Evolutionary conservation across 2,888 invertebrate species (phyloP).

Genomic region (Alsophila aescularia): DNA sequence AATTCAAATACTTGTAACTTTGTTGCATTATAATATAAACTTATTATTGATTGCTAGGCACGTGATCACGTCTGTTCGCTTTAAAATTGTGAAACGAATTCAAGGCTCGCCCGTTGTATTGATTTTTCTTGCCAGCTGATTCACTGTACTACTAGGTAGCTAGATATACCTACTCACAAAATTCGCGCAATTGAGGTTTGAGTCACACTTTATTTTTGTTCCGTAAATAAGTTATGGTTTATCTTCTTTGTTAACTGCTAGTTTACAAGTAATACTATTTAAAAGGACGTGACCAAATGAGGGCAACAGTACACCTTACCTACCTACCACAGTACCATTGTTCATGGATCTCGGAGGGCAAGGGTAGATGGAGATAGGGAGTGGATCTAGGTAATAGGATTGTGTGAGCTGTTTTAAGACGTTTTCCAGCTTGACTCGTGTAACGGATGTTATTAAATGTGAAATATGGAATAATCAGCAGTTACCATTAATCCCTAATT

Average conservation of each 20-base stretch:
- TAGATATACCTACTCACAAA: slow-evolving; percentile 46
- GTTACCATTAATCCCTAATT: too few relatives aligned
- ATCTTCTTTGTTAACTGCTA: slow-evolving; percentile 15
- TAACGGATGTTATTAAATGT: too few relatives aligned
- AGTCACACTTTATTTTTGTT: slow-evolving; percentile 68
- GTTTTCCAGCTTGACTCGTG: too few relatives aligned
- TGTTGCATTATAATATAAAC: background rate
- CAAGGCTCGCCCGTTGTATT: slow-evolving; percentile 59
- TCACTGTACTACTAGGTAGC: too few relatives aligned
- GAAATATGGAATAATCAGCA: too few relatives aligned
- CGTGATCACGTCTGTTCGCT: background rate
- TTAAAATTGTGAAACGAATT: slow-evolving; percentile 9
- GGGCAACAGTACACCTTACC: too few relatives aligned
- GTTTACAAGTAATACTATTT: slow-evolving; percentile 15
- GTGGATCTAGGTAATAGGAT: too few relatives aligned
- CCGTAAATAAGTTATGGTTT: slow-evolving; percentile 42
- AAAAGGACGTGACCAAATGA: slow-evolving; percentile 20
- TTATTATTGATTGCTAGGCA: background rate
- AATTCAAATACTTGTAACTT: too few relatives aligned
- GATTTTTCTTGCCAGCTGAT: slow-evolving; percentile 78
- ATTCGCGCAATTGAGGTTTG: slow-evolving; percentile 68
- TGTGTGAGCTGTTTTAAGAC: too few relatives aligned
- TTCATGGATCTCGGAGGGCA: slow-evolving; percentile 1
- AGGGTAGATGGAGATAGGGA: background rate
- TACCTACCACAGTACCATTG: too few relatives aligned